Evolutionary conservation across 2,113 vertebrate species (phyloP), one percentile per base, ranked within the genome.

Genomic region (Poecile atricapillus): DNA sequence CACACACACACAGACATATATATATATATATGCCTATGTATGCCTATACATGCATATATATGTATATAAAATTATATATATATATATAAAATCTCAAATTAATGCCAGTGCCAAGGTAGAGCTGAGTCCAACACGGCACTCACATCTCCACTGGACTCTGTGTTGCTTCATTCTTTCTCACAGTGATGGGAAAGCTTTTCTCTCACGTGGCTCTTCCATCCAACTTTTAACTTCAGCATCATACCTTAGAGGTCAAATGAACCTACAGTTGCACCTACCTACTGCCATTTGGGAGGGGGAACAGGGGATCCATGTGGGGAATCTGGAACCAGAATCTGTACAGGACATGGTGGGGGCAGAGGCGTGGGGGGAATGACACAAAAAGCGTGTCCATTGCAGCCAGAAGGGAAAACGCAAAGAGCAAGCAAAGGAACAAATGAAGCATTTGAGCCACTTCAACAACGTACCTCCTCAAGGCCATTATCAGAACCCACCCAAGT

Each of bases 71-170:
- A 89, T 64, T 78, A 83, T 81, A 85, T 81, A 90, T 95, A n/a
- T n/a, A 97, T 96, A 97, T 97, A 96, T 96, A 97, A 95, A 97
- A 97, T 97, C 97, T 97, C 96, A 92, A 97, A 96, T 87, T 55
- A 94, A 96, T 93, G 97, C 97, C 97, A 98, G 97, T 97, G 98
- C 98, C 97, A 97, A 97, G 97, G 93, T 85, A 95, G 92, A 96
- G 95, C 83, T 94, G 96, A 96, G 97, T 95, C 93, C 95, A 97
- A 95, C 90, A 91, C 3, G 96, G 97, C 97, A 92, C 96, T 97
- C 77, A 90, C 97, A 93, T 97, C 96, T 96, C 89, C 96, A 78
- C 94, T 13, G 46, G 95, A 98, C 97, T 97, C 91, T 87, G 75
- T 97, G 87, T 95, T 63, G 81, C 96, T 97, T 97, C 93, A 55